phyloP scores from a whole-genome alignment of 2,888 invertebrate species.

The Carabus problematicus region DNA sequence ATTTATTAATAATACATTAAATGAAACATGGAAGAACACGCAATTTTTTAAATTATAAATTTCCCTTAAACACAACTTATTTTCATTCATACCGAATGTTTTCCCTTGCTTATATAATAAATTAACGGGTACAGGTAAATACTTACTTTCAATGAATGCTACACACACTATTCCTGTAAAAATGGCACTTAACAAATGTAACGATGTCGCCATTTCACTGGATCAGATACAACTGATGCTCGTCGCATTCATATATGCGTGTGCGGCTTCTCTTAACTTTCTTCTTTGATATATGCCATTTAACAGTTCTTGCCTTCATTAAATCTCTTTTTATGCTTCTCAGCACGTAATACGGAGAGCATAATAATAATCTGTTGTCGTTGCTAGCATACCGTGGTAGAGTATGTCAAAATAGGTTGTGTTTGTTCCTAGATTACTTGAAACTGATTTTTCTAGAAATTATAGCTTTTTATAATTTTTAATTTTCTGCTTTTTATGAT shows the following conservation, averaged over 20 bases:
- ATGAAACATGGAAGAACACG: no score
- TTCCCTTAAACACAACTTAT: no score
- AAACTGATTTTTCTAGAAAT: no score
- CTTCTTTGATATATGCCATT: conserved; percentile 41
- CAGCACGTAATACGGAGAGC: conserved; percentile 2
- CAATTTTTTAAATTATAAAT: no score
- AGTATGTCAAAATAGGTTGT: no score
- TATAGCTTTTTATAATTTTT: no score
- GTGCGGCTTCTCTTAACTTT: conserved; percentile 32
- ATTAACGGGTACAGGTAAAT: background rate
- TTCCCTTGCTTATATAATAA: conserved; percentile 16
- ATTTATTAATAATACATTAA: no score
- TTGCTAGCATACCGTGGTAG: no score
- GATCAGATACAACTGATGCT: conserved; percentile 34
- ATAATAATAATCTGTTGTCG: no score
- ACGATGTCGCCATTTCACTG: conserved; percentile 37
- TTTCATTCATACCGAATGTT: background rate
- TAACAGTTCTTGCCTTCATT: conserved; percentile 37
- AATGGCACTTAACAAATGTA: conserved; percentile 28
- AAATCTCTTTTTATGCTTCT: conserved; percentile 25
- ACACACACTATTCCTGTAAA: conserved; percentile 29
- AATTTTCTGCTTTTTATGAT: no score
- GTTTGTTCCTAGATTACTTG: no score
- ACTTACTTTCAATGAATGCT: conserved; percentile 35
- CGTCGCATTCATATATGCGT: conserved; percentile 25